A percentile compares a stretch with the other conserved stretches of the same genome.
Evolutionary conservation across 2,888 invertebrate species (phyloP).

Genomic region (Zhengitettix transpicula): DNA sequence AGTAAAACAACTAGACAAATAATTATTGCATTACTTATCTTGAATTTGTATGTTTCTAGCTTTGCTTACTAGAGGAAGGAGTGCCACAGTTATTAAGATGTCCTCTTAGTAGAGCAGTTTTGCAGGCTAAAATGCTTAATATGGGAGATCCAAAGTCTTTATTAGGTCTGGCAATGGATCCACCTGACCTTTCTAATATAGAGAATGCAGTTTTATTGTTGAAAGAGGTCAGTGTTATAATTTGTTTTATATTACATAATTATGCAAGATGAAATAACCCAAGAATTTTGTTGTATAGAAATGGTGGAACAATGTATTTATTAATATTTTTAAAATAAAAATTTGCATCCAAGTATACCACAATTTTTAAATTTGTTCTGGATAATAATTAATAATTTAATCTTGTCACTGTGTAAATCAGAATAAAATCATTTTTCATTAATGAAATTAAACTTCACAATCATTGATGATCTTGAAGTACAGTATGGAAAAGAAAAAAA

Average conservation of each 20-base stretch:
- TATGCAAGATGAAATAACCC: not conserved
- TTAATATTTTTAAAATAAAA: too few species aligned
- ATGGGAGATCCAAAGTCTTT: slow-evolving; percentile 67
- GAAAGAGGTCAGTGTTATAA: slow-evolving; percentile 45
- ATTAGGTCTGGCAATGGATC: slow-evolving; percentile 68
- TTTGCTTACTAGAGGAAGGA: slow-evolving; percentile 35
- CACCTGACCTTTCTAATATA: slow-evolving; percentile 70
- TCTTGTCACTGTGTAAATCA: too few species aligned
- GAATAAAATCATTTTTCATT: too few species aligned
- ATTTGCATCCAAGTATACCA: too few species aligned
- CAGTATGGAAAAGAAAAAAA: too few species aligned
- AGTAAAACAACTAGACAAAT: not conserved
- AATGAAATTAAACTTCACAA: too few species aligned
- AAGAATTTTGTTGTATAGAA: too few species aligned
- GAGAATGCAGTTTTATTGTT: slow-evolving; percentile 63
- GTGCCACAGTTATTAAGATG: slow-evolving; percentile 63
- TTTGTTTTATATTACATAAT: not conserved
- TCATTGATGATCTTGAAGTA: too few species aligned
- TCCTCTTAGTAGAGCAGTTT: slow-evolving; percentile 62
- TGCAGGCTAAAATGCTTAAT: slow-evolving; percentile 65
- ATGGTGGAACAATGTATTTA: too few species aligned
- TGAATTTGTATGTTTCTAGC: not conserved
- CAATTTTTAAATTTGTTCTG: too few species aligned
- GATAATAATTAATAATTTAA: too few species aligned
- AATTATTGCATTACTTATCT: not conserved